Evolutionary conservation across 1,140 invertebrate species (phyloP).

Genomic region (Drosophila kanapiae): DNA sequence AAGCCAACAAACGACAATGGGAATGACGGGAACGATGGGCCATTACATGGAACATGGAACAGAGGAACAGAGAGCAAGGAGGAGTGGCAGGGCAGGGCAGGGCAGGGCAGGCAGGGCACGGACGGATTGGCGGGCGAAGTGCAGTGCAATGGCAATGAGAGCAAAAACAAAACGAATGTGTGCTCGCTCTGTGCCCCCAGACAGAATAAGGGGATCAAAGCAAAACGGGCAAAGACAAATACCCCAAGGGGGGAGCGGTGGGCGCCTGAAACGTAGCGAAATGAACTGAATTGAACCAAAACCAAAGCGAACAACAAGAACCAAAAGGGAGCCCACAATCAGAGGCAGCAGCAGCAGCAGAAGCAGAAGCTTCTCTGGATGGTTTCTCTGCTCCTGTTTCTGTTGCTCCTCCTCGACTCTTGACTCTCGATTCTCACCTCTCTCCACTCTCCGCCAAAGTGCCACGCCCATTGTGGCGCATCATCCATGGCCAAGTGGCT

Average conservation of each 20-base stretch:
- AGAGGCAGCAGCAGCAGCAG: not conserved
- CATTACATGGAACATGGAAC: constrained; percentile 37
- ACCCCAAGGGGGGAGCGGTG: constrained; percentile 19
- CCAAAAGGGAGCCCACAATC: not conserved
- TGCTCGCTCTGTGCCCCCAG: constrained; percentile 47
- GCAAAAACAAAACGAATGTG: constrained; percentile 73
- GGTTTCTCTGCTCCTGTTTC: constrained; percentile 68
- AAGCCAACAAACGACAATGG: constrained; percentile 72
- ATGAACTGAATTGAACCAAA: constrained; percentile 40
- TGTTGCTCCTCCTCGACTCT: constrained; percentile 45
- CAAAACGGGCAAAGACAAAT: constrained; percentile 66
- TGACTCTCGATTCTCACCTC: constrained; percentile 22
- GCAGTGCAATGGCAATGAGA: constrained; percentile 72
- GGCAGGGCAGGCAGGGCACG: constrained; percentile 5
- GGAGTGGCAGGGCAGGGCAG: not conserved
- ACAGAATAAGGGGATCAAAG: constrained; percentile 80
- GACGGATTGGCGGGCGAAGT: constrained; percentile 65
- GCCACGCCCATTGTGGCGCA: constrained; percentile 66
- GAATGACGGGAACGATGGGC: constrained; percentile 44
- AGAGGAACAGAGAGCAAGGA: not conserved
- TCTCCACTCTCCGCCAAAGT: constrained; percentile 19
- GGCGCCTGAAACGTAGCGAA: constrained; percentile 7
- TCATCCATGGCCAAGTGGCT: constrained; percentile 44
- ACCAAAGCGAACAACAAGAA: constrained; percentile 15
- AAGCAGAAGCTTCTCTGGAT: constrained; percentile 20